These are phyloP conservation scores for Gnatocerus cornutus DNA, from an alignment of 2,888 invertebrate species.

Conservation along the genomic window DNA sequence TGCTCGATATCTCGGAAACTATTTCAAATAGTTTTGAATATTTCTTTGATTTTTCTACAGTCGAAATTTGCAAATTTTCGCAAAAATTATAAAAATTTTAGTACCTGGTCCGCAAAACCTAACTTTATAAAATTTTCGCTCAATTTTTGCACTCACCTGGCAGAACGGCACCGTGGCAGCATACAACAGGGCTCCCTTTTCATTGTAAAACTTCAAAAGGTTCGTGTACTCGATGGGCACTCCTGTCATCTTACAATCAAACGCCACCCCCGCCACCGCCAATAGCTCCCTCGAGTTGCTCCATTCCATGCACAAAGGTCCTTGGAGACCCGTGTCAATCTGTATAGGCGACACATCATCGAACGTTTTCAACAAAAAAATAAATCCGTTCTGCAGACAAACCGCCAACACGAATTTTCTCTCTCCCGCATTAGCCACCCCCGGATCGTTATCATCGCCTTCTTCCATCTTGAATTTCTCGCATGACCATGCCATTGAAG, in stretches of 20 bases:
- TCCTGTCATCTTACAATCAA: slow-evolving; percentile 65
- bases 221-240: slow-evolving; percentile 80
- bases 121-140: no score
- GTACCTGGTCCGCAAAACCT: no score
- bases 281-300: slow-evolving; percentile 94
- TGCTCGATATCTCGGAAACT: no score
- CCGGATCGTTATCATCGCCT: slow-evolving; percentile 81
- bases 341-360: slow-evolving; percentile 95
- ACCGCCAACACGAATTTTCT: slow-evolving; percentile 88
- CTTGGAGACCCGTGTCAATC: slow-evolving; percentile 86
- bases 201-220: slow-evolving; percentile 93
- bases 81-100: no score
- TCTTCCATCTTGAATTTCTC: slow-evolving; percentile 99
- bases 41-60: no score
- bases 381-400: slow-evolving; percentile 90
- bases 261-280: slow-evolving; percentile 89
- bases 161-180: slow-evolving; percentile 85
- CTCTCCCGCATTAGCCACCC: slow-evolving; percentile 74
- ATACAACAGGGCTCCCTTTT: slow-evolving; percentile 87
- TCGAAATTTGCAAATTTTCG: no score
- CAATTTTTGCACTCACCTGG: slow-evolving; percentile 75
- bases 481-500: slow-evolving; percentile 96
- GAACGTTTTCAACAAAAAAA: slow-evolving; percentile 91
- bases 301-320: slow-evolving; percentile 94
- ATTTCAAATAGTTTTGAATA: no score